These are phyloP conservation scores for Odontamblyopus lacepedii DNA, from an alignment of 2,797 vertebrate species.

Conservation along the genomic window DNA sequence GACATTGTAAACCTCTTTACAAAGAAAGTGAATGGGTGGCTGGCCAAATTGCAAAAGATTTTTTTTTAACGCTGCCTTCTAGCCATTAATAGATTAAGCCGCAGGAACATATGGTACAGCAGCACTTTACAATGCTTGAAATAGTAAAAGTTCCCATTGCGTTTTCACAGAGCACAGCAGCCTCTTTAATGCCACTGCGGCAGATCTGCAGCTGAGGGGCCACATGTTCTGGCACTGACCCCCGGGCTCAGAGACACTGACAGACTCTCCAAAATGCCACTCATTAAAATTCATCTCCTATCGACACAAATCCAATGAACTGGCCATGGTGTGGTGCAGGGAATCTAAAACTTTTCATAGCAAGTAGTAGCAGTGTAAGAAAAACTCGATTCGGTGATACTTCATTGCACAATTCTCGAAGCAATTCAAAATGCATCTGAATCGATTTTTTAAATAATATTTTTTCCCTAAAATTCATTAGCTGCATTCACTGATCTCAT, in stretches of 20 bases:
- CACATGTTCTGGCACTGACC: slow-evolving; percentile 29
- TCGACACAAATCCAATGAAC: slow-evolving; percentile 11
- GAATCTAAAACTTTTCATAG: background rate
- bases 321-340: slow-evolving; percentile 19
- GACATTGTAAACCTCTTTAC: background rate
- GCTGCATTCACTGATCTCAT: too few species aligned
- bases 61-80: background rate
- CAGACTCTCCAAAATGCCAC: slow-evolving; percentile 43
- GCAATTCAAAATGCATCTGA: too few species aligned
- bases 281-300: slow-evolving; percentile 7
- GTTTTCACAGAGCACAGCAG: slow-evolving; percentile 16
- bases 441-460: too few species aligned
- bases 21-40: background rate
- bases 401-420: too few species aligned
- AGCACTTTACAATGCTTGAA: slow-evolving; percentile 23
- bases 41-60: background rate
- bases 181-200: slow-evolving; percentile 32
- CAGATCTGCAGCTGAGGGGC: slow-evolving; percentile 25
- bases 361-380: background rate
- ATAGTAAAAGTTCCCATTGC: slow-evolving; percentile 18
- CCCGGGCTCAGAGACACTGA: slow-evolving; percentile 19
- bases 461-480: too few species aligned
- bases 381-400: too few species aligned
- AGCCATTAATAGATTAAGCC: background rate
- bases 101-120: slow-evolving; percentile 6